Conservation (phyloP, 2,888 invertebrate genomes). For the Liposcelis brunnea region DNA sequence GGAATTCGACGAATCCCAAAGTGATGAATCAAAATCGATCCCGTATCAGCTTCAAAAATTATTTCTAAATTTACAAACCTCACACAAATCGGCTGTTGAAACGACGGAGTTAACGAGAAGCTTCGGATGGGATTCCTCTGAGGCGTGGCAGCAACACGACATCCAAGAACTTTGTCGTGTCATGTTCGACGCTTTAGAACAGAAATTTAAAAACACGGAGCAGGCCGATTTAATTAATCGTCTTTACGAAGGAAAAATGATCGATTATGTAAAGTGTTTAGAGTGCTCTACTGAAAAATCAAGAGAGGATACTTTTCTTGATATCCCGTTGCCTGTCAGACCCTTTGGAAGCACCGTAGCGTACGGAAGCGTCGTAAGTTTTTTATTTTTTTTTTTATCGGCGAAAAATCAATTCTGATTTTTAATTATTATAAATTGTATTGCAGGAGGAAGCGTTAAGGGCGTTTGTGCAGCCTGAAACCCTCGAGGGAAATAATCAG, state of each 20-base stretch:
- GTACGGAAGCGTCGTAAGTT: slow-evolving; percentile 54
- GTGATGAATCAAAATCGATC: slow-evolving; percentile 53
- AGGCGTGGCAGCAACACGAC: slow-evolving; percentile 86
- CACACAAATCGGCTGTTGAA: slow-evolving; percentile 58
- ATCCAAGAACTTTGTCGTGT: slow-evolving; percentile 78
- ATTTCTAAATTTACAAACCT: slow-evolving; percentile 67
- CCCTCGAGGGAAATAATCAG: slow-evolving; percentile 66
- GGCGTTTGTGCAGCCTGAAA: slow-evolving; percentile 72
- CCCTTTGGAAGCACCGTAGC: slow-evolving; percentile 62
- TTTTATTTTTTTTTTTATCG: neutral
- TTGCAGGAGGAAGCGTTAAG: slow-evolving; percentile 58
- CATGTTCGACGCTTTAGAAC: slow-evolving; percentile 79
- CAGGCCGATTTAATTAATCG: slow-evolving; percentile 67
- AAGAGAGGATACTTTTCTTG: slow-evolving; percentile 64
- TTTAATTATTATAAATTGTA: neutral
- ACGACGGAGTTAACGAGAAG: slow-evolving; percentile 74
- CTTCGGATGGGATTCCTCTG: slow-evolving; percentile 79
- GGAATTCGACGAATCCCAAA: slow-evolving; percentile 48
- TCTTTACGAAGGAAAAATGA: slow-evolving; percentile 62
- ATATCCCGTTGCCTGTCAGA: slow-evolving; percentile 69
- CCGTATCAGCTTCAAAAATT: slow-evolving; percentile 74
- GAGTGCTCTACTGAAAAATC: slow-evolving; percentile 71
- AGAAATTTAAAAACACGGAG: slow-evolving; percentile 63
- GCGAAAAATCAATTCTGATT: neutral
- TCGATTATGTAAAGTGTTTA: slow-evolving; percentile 77